Base-by-base conservation (phyloP, 2,113 vertebrate genomes). In the Cavia porcellus region DNA sequence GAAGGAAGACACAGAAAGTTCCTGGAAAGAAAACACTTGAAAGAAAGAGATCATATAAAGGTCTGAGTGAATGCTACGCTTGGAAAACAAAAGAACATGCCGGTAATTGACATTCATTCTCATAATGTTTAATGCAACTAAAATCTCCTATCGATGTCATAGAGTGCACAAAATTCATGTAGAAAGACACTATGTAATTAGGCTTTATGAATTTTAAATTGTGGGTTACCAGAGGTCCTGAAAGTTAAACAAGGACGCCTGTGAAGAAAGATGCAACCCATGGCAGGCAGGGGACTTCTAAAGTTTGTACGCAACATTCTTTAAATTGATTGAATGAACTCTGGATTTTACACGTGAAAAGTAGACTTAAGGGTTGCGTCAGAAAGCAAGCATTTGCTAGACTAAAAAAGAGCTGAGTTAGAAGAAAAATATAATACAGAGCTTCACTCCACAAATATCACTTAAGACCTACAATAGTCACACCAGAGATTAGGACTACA, bases 41-140 rank as follows among this genome's bases (percentile, higher is more conserved):
- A 97, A 8, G n/a, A 79, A 96, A 85, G 3, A 77, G 80, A 77
- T 70, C 12, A 93, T 5, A 30, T 83, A 93, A 62, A 92, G 84
- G 74, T 87, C 55, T 81, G 25, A 87, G 19, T 84, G 52, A 86
- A 47, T 62, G 28, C 38, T 70, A 79, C 10, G 0, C 15, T 86
- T 88, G 14, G 15, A 24, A 62, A 55, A 62, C 47, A 61, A 68
- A 38, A 42, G 35, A 13, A 90, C 2, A 62, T 10, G 11, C 25
- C 6, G 45, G 0, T 72, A 79, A 45, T 24, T 95, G 59, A 91
- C 85, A 42, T 55, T 35, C 45, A 55, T 86, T 93, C 19, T 64
- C 70, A n/a, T 19, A 88, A 72, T 95, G 47, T 52, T 82, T 82
- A 57, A 82, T 81, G 20, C 79, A n/a, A 94, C 38, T 82, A 9